Conservation (phyloP, 2,888 invertebrate genomes). For the Chymomyza procnemis region DNA sequence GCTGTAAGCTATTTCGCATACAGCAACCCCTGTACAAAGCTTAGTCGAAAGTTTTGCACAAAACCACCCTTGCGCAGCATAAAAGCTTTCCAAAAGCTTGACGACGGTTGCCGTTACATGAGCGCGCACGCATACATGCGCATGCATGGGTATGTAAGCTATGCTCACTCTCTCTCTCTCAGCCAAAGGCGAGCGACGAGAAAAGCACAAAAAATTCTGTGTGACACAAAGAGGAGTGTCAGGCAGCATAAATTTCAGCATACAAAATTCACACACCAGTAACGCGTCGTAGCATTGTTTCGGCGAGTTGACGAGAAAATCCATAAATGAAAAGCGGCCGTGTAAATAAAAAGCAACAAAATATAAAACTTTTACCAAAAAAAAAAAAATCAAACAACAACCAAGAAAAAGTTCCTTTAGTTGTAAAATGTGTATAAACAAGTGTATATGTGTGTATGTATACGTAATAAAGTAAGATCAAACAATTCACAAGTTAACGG, state of each 20-base stretch:
- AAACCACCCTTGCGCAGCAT: constrained; percentile 54
- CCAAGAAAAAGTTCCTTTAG: constrained; percentile 65
- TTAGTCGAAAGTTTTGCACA: constrained; percentile 19
- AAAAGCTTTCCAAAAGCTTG: constrained; percentile 30
- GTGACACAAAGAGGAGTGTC: constrained; percentile 71
- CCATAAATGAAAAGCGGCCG: constrained; percentile 52
- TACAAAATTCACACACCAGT: constrained; percentile 63
- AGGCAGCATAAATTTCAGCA: constrained; percentile 69
- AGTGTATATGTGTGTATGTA: constrained; percentile 10
- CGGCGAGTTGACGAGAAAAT: constrained; percentile 60
- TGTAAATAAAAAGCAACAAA: constrained; percentile 41
- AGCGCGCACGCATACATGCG: constrained; percentile 5
- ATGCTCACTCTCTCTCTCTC: constrained; percentile 1
- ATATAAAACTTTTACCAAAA: constrained; percentile 36
- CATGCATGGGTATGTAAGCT: constrained; percentile 55
- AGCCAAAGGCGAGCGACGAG: background rate
- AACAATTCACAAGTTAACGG: constrained; percentile 26
- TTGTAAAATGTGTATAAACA: constrained; percentile 48
- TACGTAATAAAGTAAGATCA: constrained; percentile 18
- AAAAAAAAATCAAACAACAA: no score
- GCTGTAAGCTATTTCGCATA: constrained; percentile 36
- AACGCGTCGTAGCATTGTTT: constrained; percentile 61
- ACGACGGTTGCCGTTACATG: background rate
- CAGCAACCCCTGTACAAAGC: constrained; percentile 35
- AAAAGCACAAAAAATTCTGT: constrained; percentile 13